Evolutionary conservation across 1,140 invertebrate species (phyloP).

Genomic region (Diprion similis): DNA sequence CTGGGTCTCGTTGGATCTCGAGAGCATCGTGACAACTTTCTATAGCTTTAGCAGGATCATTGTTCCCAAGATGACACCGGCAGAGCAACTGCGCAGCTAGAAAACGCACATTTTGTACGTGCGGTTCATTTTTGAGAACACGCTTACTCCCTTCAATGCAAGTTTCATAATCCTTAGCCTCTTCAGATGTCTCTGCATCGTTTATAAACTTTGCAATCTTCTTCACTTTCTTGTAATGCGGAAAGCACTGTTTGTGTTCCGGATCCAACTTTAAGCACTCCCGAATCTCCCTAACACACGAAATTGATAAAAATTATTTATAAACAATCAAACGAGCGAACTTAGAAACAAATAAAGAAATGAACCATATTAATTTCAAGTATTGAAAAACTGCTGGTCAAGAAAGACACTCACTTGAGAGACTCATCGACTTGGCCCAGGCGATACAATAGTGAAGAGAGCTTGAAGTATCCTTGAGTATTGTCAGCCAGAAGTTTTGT

Average conservation of each 20-base stretch:
- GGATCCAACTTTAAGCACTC: slow-evolving; percentile 98
- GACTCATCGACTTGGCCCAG: slow-evolving; percentile 92
- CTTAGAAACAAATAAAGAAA: slow-evolving; percentile 36
- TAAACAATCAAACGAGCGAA: slow-evolving; percentile 9
- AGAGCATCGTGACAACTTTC: slow-evolving; percentile 82
- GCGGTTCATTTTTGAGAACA: slow-evolving; percentile 72
- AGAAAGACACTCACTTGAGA: slow-evolving; percentile 72
- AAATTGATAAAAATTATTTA: slow-evolving; percentile 21
- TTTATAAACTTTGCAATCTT: slow-evolving; percentile 90
- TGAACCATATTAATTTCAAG: slow-evolving; percentile 61
- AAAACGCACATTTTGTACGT: slow-evolving; percentile 76
- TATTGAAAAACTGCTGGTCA: slow-evolving; percentile 71
- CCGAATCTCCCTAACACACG: slow-evolving; percentile 80
- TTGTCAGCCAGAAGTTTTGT: slow-evolving; percentile 93
- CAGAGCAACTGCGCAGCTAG: slow-evolving; percentile 78
- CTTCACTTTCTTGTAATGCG: slow-evolving; percentile 97
- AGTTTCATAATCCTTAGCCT: slow-evolving; percentile 73
- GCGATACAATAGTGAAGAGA: slow-evolving; percentile 86
- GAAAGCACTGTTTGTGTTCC: slow-evolving; percentile 94
- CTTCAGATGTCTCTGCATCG: slow-evolving; percentile 74
- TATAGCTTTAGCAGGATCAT: slow-evolving; percentile 68
- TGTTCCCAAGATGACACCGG: slow-evolving; percentile 68
- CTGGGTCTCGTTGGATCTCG: slow-evolving; percentile 77
- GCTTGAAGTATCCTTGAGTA: slow-evolving; percentile 85
- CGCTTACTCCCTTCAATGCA: slow-evolving; percentile 80